Conservation (phyloP, 2,797 vertebrate genomes). For the Coregonus suidteri region DNA sequence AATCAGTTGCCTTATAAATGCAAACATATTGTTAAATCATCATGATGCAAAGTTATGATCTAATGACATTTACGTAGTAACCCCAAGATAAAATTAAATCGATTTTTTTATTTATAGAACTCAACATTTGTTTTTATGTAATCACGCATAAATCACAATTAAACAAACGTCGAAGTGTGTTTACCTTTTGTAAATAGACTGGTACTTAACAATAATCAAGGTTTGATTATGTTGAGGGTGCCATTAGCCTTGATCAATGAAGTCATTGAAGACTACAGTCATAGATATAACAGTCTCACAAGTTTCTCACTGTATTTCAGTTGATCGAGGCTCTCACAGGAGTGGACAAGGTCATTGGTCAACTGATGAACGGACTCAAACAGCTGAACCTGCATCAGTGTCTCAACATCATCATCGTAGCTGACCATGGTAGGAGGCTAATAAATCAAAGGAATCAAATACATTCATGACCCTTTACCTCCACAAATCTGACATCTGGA, state of each 20-base stretch:
- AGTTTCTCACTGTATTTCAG: constrained; percentile 63
- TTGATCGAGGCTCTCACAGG: constrained; percentile 82
- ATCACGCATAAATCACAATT: neutral
- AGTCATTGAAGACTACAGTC: neutral
- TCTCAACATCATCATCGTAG: constrained; percentile 89
- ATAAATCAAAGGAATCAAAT: neutral
- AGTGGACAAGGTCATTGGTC: constrained; percentile 87
- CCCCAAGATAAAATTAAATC: neutral
- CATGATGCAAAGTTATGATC: neutral
- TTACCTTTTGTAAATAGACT: neutral
- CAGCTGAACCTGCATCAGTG: constrained; percentile 88
- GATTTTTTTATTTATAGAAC: no score
- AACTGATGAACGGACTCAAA: constrained; percentile 94
- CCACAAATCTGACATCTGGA: neutral
- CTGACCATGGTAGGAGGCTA: constrained; percentile 86
- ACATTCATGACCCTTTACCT: neutral
- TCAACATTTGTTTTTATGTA: neutral
- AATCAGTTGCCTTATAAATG: neutral
- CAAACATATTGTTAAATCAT: neutral
- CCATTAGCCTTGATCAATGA: neutral
- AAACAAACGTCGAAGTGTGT: neutral
- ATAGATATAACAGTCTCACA: neutral
- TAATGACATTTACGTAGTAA: neutral
- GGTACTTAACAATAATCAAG: neutral
- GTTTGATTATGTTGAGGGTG: neutral